Evolutionary conservation across 2,888 invertebrate species (phyloP).

Genomic region (Scaptomyza cyrtandrae): DNA sequence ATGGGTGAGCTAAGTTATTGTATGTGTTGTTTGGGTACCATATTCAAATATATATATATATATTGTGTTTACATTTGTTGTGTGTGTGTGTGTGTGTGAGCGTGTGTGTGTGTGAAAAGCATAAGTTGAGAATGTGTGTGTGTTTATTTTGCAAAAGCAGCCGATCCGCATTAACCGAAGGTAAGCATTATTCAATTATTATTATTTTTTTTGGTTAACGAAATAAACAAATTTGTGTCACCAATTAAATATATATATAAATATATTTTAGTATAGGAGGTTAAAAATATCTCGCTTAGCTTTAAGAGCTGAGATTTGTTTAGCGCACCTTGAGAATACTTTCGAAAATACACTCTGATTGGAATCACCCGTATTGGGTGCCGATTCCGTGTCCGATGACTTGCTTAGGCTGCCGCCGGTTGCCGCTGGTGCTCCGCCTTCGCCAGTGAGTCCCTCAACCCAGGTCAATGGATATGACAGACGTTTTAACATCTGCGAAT

Average conservation of each 20-base stretch:
- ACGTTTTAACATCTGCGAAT: conserved; percentile 93
- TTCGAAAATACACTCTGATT: conserved; percentile 93
- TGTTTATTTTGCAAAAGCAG: conserved; percentile 63
- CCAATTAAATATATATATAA: conserved; percentile 58
- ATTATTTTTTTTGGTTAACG: conserved; percentile 48
- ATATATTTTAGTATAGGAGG: not conserved
- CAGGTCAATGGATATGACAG: conserved; percentile 95
- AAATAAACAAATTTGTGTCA: conserved; percentile 65
- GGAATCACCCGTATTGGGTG: conserved; percentile 85
- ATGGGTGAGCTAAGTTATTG: conserved; percentile 90
- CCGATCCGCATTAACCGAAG: conserved; percentile 80
- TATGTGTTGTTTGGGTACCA: not conserved
- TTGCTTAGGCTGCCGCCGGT: conserved; percentile 84
- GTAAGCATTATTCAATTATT: conserved; percentile 67
- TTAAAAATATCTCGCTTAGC: conserved; percentile 18
- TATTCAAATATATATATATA: not conserved
- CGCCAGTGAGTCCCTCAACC: conserved; percentile 95
- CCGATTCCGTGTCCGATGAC: conserved; percentile 83
- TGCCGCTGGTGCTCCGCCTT: conserved; percentile 86
- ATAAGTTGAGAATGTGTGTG: conserved; percentile 52
- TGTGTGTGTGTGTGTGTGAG: conserved; percentile 20
- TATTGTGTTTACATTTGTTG: conserved; percentile 6
- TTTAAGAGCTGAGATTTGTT: conserved; percentile 5
- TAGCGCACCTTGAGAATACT: conserved; percentile 93
- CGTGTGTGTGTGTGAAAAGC: conserved; percentile 46